Evolutionary conservation across 2,888 invertebrate genomes (phyloP).

Genomic region (Creontiades dilutus): DNA sequence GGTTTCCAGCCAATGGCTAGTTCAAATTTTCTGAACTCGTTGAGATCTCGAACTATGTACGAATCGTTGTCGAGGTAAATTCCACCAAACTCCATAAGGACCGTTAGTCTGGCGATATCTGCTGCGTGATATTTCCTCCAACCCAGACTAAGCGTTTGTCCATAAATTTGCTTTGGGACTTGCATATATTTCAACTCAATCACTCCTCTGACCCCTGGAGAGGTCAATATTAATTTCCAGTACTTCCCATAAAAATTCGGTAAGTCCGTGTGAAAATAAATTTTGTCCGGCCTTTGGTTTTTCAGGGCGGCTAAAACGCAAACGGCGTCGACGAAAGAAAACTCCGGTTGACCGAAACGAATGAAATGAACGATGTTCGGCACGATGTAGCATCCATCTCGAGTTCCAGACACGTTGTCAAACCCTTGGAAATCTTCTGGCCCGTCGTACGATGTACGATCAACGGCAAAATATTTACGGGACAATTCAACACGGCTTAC

Average conservation of each 20-base stretch:
- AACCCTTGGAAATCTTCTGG: slow-evolving; percentile 72
- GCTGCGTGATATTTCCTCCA: slow-evolving; percentile 70
- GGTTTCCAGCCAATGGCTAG: slow-evolving; percentile 77
- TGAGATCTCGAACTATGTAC: slow-evolving; percentile 77
- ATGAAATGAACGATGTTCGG: slow-evolving; percentile 77
- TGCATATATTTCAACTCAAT: slow-evolving; percentile 58
- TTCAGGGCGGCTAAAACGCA: slow-evolving; percentile 76
- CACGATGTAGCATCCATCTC: slow-evolving; percentile 76
- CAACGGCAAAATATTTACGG: neutral
- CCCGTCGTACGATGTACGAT: neutral
- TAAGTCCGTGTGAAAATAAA: slow-evolving; percentile 77
- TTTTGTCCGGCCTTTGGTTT: slow-evolving; percentile 77
- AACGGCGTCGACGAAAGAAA: slow-evolving; percentile 74
- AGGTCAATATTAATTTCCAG: slow-evolving; percentile 75
- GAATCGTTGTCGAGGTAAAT: slow-evolving; percentile 77
- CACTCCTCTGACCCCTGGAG: slow-evolving; percentile 73
- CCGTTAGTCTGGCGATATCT: slow-evolving; percentile 75
- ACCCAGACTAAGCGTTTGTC: slow-evolving; percentile 59
- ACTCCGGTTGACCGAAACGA: slow-evolving; percentile 71
- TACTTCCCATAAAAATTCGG: slow-evolving; percentile 74
- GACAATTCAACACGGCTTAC: neutral
- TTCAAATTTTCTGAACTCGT: slow-evolving; percentile 77
- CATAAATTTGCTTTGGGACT: slow-evolving; percentile 71
- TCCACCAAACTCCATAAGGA: slow-evolving; percentile 77
- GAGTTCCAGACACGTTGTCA: slow-evolving; percentile 76